Evolutionary conservation across 30 jellyfish, hydroid and myxozoan genomes (phyloP).

Genomic region (Pelagia noctiluca): DNA sequence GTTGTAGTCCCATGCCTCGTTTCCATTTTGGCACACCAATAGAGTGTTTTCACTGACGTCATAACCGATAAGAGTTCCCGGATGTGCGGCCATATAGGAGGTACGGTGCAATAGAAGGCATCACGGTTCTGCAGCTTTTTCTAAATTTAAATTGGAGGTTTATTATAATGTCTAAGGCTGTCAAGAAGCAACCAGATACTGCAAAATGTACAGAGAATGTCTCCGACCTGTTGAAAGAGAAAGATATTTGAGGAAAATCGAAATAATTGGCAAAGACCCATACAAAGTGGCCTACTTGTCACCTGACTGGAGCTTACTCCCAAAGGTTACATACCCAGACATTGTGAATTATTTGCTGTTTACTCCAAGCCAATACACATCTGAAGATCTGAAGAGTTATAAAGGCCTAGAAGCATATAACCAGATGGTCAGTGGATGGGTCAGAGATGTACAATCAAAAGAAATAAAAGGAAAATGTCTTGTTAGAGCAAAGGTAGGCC

Average conservation of each 20-base stretch:
- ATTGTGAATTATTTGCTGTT: slow-evolving; percentile 47
- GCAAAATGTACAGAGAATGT: not conserved
- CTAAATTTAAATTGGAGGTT: not conserved
- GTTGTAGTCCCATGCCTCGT: no score
- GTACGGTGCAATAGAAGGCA: not conserved
- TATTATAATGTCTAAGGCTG: not conserved
- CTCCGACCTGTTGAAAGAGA: not conserved
- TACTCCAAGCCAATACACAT: slow-evolving; percentile 55
- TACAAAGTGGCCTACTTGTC: slow-evolving; percentile 11
- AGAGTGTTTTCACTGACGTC: slow-evolving; percentile 2
- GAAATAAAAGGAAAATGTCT: slow-evolving; percentile 16
- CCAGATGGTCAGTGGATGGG: slow-evolving; percentile 73
- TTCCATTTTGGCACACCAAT: no score
- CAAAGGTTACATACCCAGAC: slow-evolving; percentile 48
- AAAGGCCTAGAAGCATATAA: slow-evolving; percentile 63
- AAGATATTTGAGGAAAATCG: not conserved
- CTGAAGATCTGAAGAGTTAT: slow-evolving; percentile 41
- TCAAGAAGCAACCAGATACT: not conserved
- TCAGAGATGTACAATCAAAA: slow-evolving; percentile 41
- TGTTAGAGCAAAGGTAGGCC: slow-evolving; percentile 36
- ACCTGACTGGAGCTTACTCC: slow-evolving; percentile 40
- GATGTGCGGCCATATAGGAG: slow-evolving; percentile 4
- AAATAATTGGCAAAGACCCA: not conserved
- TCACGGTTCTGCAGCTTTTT: not conserved
- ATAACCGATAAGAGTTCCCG: not conserved